These are phyloP conservation scores for Syrmaticus mikado DNA, from an alignment of 2,113 vertebrate species.

Conservation along the genomic window DNA sequence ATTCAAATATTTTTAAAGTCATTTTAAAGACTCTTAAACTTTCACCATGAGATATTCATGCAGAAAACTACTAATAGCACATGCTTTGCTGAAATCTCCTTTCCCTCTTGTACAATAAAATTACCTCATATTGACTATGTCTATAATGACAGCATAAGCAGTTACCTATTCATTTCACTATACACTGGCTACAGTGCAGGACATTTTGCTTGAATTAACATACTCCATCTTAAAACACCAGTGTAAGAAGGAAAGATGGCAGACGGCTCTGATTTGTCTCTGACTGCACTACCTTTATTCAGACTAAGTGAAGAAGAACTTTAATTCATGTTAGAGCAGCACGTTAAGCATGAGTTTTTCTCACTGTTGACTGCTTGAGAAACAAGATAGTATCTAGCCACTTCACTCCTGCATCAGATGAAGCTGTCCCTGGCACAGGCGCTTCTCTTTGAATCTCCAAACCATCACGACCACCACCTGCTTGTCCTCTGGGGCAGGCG, in stretches of 20 bases:
- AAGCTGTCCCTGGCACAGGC: not conserved
- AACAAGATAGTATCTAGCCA: accelerated
- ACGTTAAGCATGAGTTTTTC: not conserved
- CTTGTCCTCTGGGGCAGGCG: not conserved
- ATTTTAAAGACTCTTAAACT: not conserved
- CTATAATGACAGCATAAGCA: not conserved
- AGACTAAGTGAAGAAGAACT: not conserved
- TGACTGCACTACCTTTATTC: not conserved
- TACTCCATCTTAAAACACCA: not conserved
- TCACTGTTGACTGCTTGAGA: not conserved
- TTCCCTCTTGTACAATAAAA: not conserved
- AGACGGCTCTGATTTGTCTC: not conserved
- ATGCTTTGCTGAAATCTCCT: not conserved
- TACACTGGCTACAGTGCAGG: not conserved
- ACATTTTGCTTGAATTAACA: not conserved
- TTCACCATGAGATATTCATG: not conserved
- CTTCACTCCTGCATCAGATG: not conserved
- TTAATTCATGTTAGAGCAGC: not conserved
- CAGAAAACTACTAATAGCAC: not conserved
- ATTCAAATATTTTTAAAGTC: not conserved
- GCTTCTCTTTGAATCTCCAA: not conserved
- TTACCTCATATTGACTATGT: not conserved
- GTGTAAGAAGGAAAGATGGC: not conserved
- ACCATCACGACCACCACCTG: not conserved
- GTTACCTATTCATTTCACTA: not conserved